A percentile compares a stretch with the other conserved stretches of the same genome.
These are phyloP conservation scores for Clarias pachynema DNA, from an alignment of 2,797 vertebrate genomes.

Conservation along the genomic window DNA sequence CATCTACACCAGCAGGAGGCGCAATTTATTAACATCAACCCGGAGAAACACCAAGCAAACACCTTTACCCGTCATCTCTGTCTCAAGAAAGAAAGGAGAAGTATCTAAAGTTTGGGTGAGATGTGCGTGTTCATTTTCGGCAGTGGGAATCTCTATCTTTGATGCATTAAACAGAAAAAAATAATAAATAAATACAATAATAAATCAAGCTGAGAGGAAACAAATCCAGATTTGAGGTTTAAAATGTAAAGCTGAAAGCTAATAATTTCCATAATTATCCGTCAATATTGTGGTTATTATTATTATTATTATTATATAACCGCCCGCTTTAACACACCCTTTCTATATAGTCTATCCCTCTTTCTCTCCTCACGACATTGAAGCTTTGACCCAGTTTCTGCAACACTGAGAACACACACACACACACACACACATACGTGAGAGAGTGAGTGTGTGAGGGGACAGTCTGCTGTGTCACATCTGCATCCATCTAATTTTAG, in stretches of 20 bases:
- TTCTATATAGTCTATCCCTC: neutral
- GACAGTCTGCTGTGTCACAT: slow-evolving; percentile 47
- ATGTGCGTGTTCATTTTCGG: neutral
- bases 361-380: slow-evolving; percentile 13
- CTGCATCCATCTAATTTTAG: slow-evolving; percentile 55
- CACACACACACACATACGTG: neutral
- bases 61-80: neutral
- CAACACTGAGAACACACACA: neutral
- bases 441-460: neutral
- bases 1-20: slow-evolving; percentile 15
- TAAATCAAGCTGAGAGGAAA: neutral
- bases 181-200: neutral
- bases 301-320: neutral
- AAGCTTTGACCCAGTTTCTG: slow-evolving; percentile 6
- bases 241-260: neutral
- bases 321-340: neutral
- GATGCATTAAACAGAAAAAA: neutral
- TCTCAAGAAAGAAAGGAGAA: neutral
- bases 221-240: neutral
- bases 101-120: neutral
- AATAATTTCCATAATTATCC: neutral
- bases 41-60: no score
- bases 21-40: neutral
- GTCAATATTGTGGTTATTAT: neutral
- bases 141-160: neutral